Evolutionary conservation across 2,797 vertebrate species (phyloP), one percentile per base, ranked within the genome.

Genomic region (Enteromius treurensis): DNA sequence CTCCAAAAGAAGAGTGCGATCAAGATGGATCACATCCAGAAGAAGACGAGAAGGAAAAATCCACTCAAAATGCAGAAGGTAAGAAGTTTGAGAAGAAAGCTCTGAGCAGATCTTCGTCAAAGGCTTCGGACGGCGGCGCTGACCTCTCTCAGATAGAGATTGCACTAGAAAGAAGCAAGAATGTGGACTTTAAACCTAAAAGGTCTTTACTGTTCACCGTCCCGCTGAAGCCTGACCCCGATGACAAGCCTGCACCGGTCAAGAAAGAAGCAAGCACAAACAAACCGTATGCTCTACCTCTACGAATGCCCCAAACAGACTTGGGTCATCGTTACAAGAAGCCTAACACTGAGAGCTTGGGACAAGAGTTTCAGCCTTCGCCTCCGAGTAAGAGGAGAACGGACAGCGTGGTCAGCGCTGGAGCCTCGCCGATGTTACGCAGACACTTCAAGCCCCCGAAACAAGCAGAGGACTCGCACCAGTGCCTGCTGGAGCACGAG

Each of bases 401-500:
- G 40, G 95, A 95, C 68, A 1, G 84, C 0, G 34, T 42, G n/a
- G 65, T 58, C 9, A 71, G 69, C 6, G 5, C 45, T 0, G 40
- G 82, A 1, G 77, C 87, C 78, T 96, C 96, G 0, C 95, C 96
- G 0, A 89, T 91, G 45, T 79, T 88, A 51, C 91, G 92, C 47
- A 92, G 94, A 86, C 64, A 84, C 1, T 85, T 76, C 7, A 96
- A 93, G 88, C 89, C n/a, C 47, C 86, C 88, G 2, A 95, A 94
- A 82, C 88, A 80, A 1, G 68, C 90, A 0, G 95, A 75, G 74
- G 83, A 83, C 0, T 49, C 87, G 15, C 88, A 91, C 3, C 0
- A 3, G 42, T 88, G 96, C 45, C 95, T 95, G 0, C 85, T 98
- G 88, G 98, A 98, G 89, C 98, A 98, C 14, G 90, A 95, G 79